Evolutionary conservation across 2,113 vertebrate genomes (phyloP).

Genomic region (Microcebus jonahi): DNA sequence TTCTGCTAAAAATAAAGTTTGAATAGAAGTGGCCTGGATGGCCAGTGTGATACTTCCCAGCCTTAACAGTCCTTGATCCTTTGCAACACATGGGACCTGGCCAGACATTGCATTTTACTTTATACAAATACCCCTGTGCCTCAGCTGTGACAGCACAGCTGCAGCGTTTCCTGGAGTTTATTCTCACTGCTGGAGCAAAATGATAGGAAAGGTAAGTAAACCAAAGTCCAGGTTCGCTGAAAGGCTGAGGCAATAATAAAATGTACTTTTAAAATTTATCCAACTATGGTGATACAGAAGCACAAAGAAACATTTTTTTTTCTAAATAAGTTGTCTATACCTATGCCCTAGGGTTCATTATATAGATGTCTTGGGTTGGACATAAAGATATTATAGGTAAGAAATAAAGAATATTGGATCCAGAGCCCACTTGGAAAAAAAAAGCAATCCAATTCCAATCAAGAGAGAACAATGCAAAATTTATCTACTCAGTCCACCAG

Average conservation of each 20-base stretch:
- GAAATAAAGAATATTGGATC: conserved; percentile 44
- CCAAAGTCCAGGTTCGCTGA: background rate
- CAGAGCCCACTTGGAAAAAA: conserved; percentile 6
- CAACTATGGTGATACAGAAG: background rate
- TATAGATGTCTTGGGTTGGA: background rate
- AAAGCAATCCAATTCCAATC: conserved; percentile 50
- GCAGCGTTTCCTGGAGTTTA: background rate
- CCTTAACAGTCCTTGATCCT: background rate
- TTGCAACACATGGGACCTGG: background rate
- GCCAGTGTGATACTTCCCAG: background rate
- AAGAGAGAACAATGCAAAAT: conserved; percentile 53
- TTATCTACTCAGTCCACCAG: conserved; percentile 55
- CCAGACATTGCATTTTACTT: background rate
- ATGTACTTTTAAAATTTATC: background rate
- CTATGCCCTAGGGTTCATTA: conserved; percentile 5
- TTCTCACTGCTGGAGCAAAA: background rate
- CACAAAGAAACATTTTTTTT: background rate
- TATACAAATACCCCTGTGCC: background rate
- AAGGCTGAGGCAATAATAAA: conserved; percentile 30
- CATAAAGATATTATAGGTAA: conserved; percentile 1
- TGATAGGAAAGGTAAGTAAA: background rate
- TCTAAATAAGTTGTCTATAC: conserved; percentile 39
- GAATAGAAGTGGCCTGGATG: background rate
- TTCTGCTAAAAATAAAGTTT: conserved; percentile 28
- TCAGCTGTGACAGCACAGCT: background rate